Evolutionary conservation across 2,888 invertebrate species (phyloP).

Genomic region (Calliphora vomitoria): DNA sequence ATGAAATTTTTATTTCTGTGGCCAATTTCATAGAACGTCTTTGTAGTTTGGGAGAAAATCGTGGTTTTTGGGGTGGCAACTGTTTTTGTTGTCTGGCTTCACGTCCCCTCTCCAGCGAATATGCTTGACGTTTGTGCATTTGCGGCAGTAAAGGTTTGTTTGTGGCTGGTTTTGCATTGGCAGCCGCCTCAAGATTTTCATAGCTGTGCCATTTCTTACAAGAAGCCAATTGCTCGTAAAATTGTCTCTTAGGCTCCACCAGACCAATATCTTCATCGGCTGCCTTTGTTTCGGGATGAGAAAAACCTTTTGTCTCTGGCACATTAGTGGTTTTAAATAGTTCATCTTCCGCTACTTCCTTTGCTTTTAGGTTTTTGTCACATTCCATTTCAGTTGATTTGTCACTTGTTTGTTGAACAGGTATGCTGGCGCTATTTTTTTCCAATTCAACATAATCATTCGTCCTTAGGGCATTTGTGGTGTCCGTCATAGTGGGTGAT

Average conservation of each 20-base stretch:
- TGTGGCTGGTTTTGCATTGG: constrained; percentile 6
- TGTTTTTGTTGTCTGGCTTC: constrained; percentile 70
- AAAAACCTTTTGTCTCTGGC: constrained; percentile 78
- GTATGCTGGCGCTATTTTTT: constrained; percentile 10
- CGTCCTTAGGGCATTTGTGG: constrained; percentile 65
- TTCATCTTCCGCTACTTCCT: constrained; percentile 13
- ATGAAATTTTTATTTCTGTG: constrained; percentile 81
- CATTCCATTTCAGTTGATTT: background rate
- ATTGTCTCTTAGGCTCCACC: constrained; percentile 81
- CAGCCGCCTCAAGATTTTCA: constrained; percentile 68
- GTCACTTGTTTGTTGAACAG: constrained; percentile 2
- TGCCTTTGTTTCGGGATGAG: constrained; percentile 81
- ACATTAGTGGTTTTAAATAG: constrained; percentile 56
- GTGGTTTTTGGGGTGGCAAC: constrained; percentile 81
- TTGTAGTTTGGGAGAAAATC: constrained; percentile 77
- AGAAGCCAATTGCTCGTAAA: constrained; percentile 80
- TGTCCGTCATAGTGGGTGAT: constrained; percentile 49
- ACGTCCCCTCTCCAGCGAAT: constrained; percentile 80
- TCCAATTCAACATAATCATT: constrained; percentile 53
- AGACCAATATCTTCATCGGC: constrained; percentile 81
- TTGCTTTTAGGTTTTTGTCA: background rate
- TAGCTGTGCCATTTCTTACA: constrained; percentile 73
- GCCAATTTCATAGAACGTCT: constrained; percentile 80
- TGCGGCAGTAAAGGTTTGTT: background rate
- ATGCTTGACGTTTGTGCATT: constrained; percentile 75